These are phyloP conservation scores for Acrobasis consociella DNA, from an alignment of 2,888 invertebrate species.

Conservation along the genomic window DNA sequence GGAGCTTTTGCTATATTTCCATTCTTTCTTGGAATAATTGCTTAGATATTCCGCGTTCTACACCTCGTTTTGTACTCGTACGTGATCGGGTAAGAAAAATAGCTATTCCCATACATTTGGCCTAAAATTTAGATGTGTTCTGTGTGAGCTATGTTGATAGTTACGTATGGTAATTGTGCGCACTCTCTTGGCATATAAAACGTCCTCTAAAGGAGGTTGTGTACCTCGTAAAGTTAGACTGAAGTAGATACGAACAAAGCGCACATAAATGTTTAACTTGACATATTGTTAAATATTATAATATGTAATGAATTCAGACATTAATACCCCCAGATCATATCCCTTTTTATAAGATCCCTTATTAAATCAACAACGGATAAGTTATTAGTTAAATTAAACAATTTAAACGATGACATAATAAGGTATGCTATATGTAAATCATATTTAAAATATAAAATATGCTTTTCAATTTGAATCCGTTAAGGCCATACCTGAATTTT, in stretches of 20 bases:
- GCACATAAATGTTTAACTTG: not conserved
- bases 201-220: slow-evolving; percentile 25
- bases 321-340: too few relatives aligned
- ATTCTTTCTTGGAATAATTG: slow-evolving; percentile 24
- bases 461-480: too few relatives aligned
- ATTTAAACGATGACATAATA: too few relatives aligned
- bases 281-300: too few relatives aligned
- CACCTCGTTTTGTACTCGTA: slow-evolving; percentile 42
- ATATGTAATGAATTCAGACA: too few relatives aligned
- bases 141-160: slow-evolving; percentile 41
- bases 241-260: slow-evolving; percentile 1
- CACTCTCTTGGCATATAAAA: slow-evolving; percentile 44
- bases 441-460: too few relatives aligned
- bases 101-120: slow-evolving; percentile 45
- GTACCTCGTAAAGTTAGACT: slow-evolving; percentile 19
- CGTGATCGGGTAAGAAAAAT: slow-evolving; percentile 54
- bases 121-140: slow-evolving; percentile 47
- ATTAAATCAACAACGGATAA: too few relatives aligned
- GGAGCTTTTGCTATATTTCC: slow-evolving; percentile 19
- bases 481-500: too few relatives aligned
- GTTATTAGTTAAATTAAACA: too few relatives aligned
- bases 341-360: too few relatives aligned
- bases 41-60: slow-evolving; percentile 50
- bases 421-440: too few relatives aligned
- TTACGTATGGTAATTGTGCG: slow-evolving; percentile 56